A percentile compares a stretch with the other conserved stretches of the same genome.
Conservation (phyloP, 2,888 invertebrate genomes). For the Drosophila kokeensis region DNA sequence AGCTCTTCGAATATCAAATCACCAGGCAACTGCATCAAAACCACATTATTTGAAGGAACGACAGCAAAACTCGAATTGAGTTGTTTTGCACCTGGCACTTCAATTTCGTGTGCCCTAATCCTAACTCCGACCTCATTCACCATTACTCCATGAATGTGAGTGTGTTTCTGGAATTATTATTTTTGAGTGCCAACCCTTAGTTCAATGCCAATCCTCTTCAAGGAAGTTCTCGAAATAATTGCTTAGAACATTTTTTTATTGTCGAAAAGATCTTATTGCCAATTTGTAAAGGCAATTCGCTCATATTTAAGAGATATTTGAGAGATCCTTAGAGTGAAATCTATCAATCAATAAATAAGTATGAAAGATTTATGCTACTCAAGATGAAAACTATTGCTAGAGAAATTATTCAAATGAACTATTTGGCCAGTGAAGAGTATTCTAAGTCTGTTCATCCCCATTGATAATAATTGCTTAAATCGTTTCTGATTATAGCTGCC, state of each 20-base stretch:
- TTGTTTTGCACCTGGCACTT: conserved; percentile 25
- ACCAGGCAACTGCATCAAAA: conserved; percentile 30
- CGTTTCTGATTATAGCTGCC: background rate
- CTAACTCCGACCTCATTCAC: conserved; percentile 1
- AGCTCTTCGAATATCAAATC: conserved; percentile 43
- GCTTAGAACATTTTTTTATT: background rate
- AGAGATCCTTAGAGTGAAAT: background rate
- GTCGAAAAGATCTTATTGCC: background rate
- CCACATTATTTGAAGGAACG: conserved; percentile 15
- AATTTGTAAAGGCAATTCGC: background rate
- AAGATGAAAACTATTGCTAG: background rate
- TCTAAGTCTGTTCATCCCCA: background rate
- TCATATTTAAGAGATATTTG: background rate
- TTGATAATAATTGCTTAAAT: background rate
- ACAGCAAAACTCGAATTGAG: conserved; percentile 22
- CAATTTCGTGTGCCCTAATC: conserved; percentile 14
- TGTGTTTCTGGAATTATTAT: background rate
- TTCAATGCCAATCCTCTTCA: background rate
- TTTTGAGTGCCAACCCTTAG: background rate
- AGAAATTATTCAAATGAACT: background rate
- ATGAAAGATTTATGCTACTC: background rate
- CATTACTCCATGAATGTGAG: conserved; percentile 1
- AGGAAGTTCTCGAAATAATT: background rate
- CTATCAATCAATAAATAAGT: no score
- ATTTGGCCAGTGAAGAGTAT: background rate